A percentile compares a stretch with the other conserved stretches of the same genome.
These are phyloP conservation scores for Ammodramus savannarum DNA, from an alignment of 2,113 vertebrate genomes.

Conservation along the genomic window DNA sequence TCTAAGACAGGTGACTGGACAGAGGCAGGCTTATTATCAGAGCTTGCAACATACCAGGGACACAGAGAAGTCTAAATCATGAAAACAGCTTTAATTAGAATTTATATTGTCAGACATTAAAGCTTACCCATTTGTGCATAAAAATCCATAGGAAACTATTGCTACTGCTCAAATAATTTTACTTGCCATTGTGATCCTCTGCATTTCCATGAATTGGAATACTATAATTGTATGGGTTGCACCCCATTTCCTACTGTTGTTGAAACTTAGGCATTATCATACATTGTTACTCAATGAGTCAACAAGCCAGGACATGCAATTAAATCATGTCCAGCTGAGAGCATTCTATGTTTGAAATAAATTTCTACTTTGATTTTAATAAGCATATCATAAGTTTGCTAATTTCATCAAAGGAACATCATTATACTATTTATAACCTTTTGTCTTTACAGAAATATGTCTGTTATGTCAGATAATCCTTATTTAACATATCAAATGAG, in stretches of 20 bases:
- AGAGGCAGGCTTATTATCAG: background rate
- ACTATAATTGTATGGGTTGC: background rate
- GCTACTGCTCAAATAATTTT: background rate
- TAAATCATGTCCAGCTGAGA: background rate
- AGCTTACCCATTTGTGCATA: background rate
- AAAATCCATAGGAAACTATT: background rate
- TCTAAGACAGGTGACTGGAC: background rate
- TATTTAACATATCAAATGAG: background rate
- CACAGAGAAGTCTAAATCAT: background rate
- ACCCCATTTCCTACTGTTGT: background rate
- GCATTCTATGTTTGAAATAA: background rate
- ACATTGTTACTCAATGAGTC: background rate
- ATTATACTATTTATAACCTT: background rate
- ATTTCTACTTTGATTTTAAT: background rate
- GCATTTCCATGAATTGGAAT: background rate
- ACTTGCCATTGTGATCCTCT: background rate
- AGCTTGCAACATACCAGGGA: background rate
- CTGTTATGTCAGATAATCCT: background rate
- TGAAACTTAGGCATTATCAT: background rate
- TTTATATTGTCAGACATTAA: background rate
- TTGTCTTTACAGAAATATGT: background rate
- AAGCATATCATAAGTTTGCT: background rate
- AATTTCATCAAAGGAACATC: background rate
- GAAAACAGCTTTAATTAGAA: background rate
- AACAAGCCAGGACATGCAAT: background rate